phyloP scores from a whole-genome alignment of 2,113 vertebrate species.

The Dryoscopus gambensis region DNA sequence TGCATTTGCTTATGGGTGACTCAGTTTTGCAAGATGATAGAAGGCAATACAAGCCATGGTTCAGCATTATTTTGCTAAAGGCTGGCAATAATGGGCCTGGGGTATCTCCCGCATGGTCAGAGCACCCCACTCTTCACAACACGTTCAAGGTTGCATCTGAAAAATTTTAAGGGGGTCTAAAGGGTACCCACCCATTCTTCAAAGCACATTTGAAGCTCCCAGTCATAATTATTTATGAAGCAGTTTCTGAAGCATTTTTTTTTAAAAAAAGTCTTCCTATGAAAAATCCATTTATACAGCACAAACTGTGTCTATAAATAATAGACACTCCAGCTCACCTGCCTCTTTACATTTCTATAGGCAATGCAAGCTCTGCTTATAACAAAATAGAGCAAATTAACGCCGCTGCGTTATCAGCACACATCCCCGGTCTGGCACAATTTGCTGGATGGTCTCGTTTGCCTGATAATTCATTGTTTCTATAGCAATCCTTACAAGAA shows the following conservation, averaged over 20 bases:
- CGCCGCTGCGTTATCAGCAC: accelerated
- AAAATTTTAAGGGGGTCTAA: not conserved
- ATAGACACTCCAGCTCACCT: not conserved
- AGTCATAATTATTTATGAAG: not conserved
- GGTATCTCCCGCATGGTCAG: not conserved
- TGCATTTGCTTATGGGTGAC: not conserved
- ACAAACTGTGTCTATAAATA: not conserved
- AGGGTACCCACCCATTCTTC: not conserved
- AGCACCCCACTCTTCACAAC: not conserved
- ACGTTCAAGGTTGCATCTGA: accelerated
- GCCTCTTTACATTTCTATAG: conserved; percentile 12
- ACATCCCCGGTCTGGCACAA: not conserved
- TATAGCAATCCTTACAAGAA: not conserved
- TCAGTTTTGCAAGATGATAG: not conserved
- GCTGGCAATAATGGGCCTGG: not conserved
- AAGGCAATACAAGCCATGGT: not conserved
- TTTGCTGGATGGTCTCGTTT: not conserved
- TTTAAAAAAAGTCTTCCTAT: not conserved
- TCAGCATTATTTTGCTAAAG: not conserved
- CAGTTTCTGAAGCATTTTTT: not conserved
- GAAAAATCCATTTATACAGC: not conserved
- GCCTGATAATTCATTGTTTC: conserved; percentile 7
- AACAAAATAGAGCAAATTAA: not conserved
- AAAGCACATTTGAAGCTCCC: not conserved
- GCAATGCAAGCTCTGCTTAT: not conserved